Conservation (phyloP, 1,140 invertebrate species). For the Popillia japonica region DNA sequence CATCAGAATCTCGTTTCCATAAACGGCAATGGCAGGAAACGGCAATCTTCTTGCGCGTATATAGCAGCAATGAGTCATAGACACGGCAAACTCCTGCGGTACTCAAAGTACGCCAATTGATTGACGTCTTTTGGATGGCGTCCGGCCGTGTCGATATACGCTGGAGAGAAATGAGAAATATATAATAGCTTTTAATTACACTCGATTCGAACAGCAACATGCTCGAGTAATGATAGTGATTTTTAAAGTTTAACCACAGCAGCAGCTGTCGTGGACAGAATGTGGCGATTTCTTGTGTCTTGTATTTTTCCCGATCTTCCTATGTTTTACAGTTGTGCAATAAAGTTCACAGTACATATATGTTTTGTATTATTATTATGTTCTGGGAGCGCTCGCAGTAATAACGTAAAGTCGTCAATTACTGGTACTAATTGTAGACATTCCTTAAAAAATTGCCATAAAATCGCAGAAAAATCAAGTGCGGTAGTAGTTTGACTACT, state of each 20-base stretch:
- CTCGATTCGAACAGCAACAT: neutral
- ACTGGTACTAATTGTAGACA: too few species aligned
- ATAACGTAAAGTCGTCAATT: too few species aligned
- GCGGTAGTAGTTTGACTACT: too few species aligned
- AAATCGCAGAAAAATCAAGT: too few species aligned
- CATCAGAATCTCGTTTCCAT: constrained; percentile 5
- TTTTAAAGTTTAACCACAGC: neutral
- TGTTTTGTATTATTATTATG: too few species aligned
- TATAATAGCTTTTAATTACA: constrained; percentile 3
- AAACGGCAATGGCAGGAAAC: constrained; percentile 9
- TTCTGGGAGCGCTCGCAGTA: too few species aligned
- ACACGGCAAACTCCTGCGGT: neutral
- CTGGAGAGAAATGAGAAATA: neutral
- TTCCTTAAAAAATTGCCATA: too few species aligned
- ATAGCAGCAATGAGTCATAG: neutral
- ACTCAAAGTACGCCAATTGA: neutral
- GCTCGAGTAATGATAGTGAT: neutral
- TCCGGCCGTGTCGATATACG: too few species aligned
- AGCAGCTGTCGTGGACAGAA: neutral
- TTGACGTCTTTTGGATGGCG: neutral
- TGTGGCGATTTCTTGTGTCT: too few species aligned
- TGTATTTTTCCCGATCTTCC: too few species aligned
- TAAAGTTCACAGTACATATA: too few species aligned
- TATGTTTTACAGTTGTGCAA: too few species aligned
- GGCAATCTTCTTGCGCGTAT: constrained; percentile 2